phyloP scores from a whole-genome alignment of 2,888 invertebrate genomes.

The Nomada flava region DNA sequence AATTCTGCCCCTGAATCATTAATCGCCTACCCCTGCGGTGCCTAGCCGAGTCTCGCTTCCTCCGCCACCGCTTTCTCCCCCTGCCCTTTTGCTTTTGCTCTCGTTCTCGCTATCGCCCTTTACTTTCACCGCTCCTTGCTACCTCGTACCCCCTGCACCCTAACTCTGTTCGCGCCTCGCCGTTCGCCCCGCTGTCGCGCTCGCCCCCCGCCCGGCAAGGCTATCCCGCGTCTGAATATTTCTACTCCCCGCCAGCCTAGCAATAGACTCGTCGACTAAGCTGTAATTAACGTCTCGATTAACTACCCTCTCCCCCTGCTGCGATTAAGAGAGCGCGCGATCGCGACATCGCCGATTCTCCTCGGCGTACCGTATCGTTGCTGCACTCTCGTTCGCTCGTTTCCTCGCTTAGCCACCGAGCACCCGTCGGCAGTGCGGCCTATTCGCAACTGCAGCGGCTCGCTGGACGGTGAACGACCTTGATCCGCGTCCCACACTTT shows the following conservation, averaged over 20 bases:
- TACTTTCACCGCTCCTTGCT: slow-evolving; percentile 34
- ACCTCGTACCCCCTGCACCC: slow-evolving; percentile 25
- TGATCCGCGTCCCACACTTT: neutral
- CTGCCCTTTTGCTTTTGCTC: slow-evolving; percentile 26
- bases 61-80: slow-evolving; percentile 13
- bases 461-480: neutral
- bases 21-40: slow-evolving; percentile 74
- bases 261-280: slow-evolving; percentile 66
- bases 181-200: slow-evolving; percentile 20
- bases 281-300: slow-evolving; percentile 69
- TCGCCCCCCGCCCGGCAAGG: slow-evolving; percentile 54
- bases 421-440: neutral
- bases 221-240: slow-evolving; percentile 65
- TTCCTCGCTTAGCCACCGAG: neutral
- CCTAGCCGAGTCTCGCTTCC: slow-evolving; percentile 67
- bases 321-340: slow-evolving; percentile 40
- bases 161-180: slow-evolving; percentile 11
- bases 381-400: neutral
- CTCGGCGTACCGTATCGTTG: too few species aligned
- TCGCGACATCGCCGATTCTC: slow-evolving; percentile 21
- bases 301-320: slow-evolving; percentile 57
- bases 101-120: slow-evolving; percentile 46
- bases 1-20: slow-evolving; percentile 81
- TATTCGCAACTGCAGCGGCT: neutral
- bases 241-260: slow-evolving; percentile 60